Base-by-base conservation (phyloP, 2,888 invertebrate genomes). In the Steinernema scapterisci region DNA sequence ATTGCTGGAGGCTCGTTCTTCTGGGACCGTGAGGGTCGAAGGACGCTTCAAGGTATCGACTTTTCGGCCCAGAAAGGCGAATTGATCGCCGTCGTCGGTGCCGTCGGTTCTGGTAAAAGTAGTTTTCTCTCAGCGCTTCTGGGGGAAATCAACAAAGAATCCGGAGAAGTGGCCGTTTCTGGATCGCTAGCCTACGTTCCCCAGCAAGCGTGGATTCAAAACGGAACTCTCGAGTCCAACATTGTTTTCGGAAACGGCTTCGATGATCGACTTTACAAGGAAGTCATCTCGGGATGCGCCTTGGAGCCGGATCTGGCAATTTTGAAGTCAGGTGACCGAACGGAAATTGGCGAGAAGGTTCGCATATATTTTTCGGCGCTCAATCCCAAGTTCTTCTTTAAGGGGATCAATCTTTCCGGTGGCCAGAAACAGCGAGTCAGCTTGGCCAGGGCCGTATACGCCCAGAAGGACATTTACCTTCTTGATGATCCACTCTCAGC, bases 291-390 rank as follows among this genome's bases (percentile, higher is more conserved):
- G 77, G 93, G 94, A 0, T 97, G 97, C 89, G 96, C 96, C 1
- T 90, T 99, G 73, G 92, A 91, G 81, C 92, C 94, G 0, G 97
- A 99, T 90, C 92, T 99, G 82, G 93, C 94, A 71, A 94, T 97
- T 89, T 89, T 99, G 52, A 87, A 88, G 3, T 96, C 93, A 16
- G 95, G 97, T 0, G 97, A 99, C 90, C 91, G 92, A 87, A 99
- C 97, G 0, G 97, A 99, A 90, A 97, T 99, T 81, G 99, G 99
- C 76, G 97, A 99, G 89, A 97, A 97, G 90, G 91, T 89, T 78
- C 87, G 88, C n/a, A n/a, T n/a, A n/a, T n/a, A n/a, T n/a, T n/a
- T n/a, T n/a, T n/a, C n/a, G n/a, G n/a, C n/a, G n/a, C n/a, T n/a
- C n/a, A n/a, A n/a, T n/a, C n/a, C n/a, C n/a, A n/a, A n/a, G n/a